These are phyloP conservation scores for Scaptomyza cyrtandrae DNA, from an alignment of 2,888 invertebrate species.

Conservation along the genomic window DNA sequence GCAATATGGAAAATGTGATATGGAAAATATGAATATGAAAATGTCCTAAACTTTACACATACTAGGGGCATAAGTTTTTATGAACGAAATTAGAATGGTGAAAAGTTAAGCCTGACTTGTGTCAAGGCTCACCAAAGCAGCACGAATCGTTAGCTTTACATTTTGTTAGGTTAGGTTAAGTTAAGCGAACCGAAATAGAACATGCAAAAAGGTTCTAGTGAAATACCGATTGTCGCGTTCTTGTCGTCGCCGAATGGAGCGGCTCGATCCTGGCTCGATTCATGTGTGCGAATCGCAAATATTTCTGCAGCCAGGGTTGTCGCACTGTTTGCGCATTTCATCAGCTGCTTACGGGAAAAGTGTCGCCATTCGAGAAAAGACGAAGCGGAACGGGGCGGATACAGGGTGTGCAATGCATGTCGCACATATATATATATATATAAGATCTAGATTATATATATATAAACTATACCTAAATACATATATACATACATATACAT, in stretches of 20 bases:
- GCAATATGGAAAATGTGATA: no score
- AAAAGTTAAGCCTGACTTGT: no score
- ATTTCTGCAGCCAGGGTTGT: slow-evolving; percentile 67
- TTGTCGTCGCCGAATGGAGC: slow-evolving; percentile 56
- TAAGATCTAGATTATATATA: slow-evolving; percentile 10
- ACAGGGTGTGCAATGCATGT: neutral
- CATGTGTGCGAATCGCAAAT: slow-evolving; percentile 69
- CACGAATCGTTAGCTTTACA: no score
- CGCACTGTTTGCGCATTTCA: slow-evolving; percentile 69
- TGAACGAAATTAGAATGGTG: no score
- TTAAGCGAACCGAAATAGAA: no score
- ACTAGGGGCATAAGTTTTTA: no score
- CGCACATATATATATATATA: slow-evolving; percentile 20
- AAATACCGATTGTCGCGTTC: slow-evolving; percentile 45
- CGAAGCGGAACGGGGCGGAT: neutral
- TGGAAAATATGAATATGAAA: no score
- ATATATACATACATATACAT: neutral
- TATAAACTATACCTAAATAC: no score
- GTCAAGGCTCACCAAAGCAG: no score
- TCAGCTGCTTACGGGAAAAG: neutral
- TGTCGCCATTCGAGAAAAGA: slow-evolving; percentile 1
- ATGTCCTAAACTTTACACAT: no score
- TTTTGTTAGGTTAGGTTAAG: no score
- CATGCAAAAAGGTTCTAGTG: no score
- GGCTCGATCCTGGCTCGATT: slow-evolving; percentile 45